A percentile compares a stretch with the other conserved stretches of the same genome.
Conservation (phyloP, 1,140 invertebrate genomes). For the Listronotus bonariensis region DNA sequence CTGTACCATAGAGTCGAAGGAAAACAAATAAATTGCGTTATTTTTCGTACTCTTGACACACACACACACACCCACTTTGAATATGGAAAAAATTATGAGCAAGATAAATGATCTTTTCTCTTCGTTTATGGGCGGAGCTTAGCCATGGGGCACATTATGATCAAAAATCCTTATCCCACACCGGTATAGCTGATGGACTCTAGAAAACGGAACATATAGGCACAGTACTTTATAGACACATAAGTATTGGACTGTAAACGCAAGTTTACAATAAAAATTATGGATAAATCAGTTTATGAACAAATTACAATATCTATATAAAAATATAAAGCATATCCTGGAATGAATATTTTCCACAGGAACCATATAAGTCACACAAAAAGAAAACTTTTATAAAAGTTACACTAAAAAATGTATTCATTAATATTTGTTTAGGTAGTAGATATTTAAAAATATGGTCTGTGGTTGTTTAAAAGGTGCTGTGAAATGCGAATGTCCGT, state of each 20-base stretch:
- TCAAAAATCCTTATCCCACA: slow-evolving; percentile 72
- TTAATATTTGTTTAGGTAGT: too few relatives aligned
- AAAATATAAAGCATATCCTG: background rate
- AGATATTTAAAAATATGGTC: too few relatives aligned
- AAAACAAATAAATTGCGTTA: too few relatives aligned
- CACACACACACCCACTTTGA: too few relatives aligned
- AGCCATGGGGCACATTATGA: slow-evolving; percentile 52
- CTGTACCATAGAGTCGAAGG: too few relatives aligned
- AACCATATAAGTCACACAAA: background rate
- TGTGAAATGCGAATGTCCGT: too few relatives aligned
- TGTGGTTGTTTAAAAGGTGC: too few relatives aligned
- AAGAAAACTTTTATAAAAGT: too few relatives aligned
- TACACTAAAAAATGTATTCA: too few relatives aligned
- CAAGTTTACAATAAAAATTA: background rate
- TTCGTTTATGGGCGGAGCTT: slow-evolving; percentile 9
- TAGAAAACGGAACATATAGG: slow-evolving; percentile 54
- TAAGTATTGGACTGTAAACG: slow-evolving; percentile 55
- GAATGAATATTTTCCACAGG: background rate
- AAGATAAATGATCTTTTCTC: slow-evolving; percentile 6
- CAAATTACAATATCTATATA: background rate
- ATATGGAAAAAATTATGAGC: too few relatives aligned
- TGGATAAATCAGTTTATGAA: background rate
- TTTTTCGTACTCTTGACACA: too few relatives aligned
- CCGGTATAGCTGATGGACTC: slow-evolving; percentile 49
- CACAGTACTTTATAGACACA: slow-evolving; percentile 50